A percentile compares a stretch with the other conserved stretches of the same genome.
Evolutionary conservation across 2,888 invertebrate genomes (phyloP).

Genomic region (Polymixis flavicincta): DNA sequence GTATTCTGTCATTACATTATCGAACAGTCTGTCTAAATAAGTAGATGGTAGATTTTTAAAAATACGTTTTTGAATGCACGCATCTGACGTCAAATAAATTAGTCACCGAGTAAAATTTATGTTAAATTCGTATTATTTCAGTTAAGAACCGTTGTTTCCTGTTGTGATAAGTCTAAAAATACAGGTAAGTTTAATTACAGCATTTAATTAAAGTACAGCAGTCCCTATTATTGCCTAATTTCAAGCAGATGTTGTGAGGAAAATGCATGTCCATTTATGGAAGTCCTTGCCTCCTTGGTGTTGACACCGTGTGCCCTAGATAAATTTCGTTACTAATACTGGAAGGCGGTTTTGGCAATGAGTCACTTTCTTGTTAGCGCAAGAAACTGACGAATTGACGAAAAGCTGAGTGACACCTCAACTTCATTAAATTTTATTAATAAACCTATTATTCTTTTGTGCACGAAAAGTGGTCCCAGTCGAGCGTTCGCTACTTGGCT

Average conservation of each 20-base stretch:
- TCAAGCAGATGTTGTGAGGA: constrained; percentile 73
- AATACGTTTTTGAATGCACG: constrained; percentile 29
- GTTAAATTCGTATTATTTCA: constrained; percentile 48
- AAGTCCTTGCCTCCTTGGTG: constrained; percentile 78
- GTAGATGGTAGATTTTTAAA: no score
- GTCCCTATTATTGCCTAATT: not conserved
- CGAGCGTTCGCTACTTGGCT: constrained; percentile 31
- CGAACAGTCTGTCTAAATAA: no score
- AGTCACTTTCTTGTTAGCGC: constrained; percentile 78
- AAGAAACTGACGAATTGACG: constrained; percentile 75
- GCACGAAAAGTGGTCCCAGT: constrained; percentile 11
- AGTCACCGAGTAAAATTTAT: constrained; percentile 52
- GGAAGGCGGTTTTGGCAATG: constrained; percentile 76
- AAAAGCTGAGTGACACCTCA: constrained; percentile 72
- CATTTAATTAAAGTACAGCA: not conserved
- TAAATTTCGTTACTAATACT: constrained; percentile 70
- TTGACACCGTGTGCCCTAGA: constrained; percentile 79
- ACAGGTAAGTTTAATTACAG: constrained; percentile 69
- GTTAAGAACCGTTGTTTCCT: constrained; percentile 59
- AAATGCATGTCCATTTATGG: constrained; percentile 81
- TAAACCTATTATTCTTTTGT: constrained; percentile 56
- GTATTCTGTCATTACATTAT: no score
- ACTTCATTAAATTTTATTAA: constrained; percentile 75
- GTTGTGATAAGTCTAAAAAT: constrained; percentile 45
- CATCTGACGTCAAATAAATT: constrained; percentile 61